Percentiles rank a stretch among this genome's conserved stretches.
Conservation (phyloP, 2,797 vertebrate genomes). For the Halcyon chelicuti region DNA sequence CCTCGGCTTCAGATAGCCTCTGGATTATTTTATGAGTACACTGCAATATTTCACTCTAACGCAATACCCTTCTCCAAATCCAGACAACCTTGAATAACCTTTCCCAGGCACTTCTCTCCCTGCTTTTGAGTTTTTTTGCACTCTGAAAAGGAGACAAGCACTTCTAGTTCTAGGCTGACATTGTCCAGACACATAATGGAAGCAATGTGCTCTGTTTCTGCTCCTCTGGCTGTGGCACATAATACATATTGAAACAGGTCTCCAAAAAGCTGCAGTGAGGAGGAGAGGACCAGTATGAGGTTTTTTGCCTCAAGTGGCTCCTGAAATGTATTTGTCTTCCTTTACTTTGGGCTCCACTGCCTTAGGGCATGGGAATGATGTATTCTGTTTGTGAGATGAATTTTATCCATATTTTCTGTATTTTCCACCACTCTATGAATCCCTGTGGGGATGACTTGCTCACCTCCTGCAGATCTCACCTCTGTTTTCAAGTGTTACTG, state of each 20-base stretch:
- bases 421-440: not conserved
- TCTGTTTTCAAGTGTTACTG: not conserved
- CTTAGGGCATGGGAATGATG: not conserved
- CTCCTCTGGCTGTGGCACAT: not conserved
- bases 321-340: not conserved
- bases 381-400: not conserved
- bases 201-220: not conserved
- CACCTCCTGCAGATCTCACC: not conserved
- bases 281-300: not conserved
- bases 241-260: not conserved
- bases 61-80: not conserved
- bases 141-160: not conserved
- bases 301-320: not conserved
- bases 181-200: slow-evolving; percentile 1
- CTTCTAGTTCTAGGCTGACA: slow-evolving; percentile 16
- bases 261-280: not conserved
- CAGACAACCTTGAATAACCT: not conserved
- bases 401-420: not conserved
- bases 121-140: not conserved
- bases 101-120: not conserved
- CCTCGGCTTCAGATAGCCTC: not conserved
- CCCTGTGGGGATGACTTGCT: not conserved
- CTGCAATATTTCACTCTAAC: not conserved
- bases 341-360: not conserved
- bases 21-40: not conserved